phyloP scores from a whole-genome alignment of 2,888 invertebrate genomes.

The Heliconius erato region DNA sequence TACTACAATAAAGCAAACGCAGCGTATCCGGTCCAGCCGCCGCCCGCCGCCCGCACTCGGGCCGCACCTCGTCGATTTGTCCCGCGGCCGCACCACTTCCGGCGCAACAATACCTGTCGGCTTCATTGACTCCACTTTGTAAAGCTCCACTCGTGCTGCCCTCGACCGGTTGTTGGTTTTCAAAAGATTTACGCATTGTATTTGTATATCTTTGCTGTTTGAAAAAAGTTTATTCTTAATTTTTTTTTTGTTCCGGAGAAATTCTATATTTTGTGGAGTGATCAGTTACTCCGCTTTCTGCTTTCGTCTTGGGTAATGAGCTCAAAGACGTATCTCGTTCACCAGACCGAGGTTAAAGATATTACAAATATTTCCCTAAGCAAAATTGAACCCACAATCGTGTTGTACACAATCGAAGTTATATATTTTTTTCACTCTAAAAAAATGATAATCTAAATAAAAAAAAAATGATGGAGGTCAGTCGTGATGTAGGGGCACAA shows the following conservation, averaged over 20 bases:
- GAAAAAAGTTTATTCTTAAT: background rate
- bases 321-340: too few species aligned
- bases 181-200: background rate
- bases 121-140: constrained; percentile 36
- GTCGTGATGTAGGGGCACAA: too few species aligned
- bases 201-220: background rate
- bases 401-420: too few species aligned
- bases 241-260: background rate
- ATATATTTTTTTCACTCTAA: too few species aligned
- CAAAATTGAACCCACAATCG: too few species aligned
- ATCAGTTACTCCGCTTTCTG: background rate
- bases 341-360: too few species aligned
- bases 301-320: background rate
- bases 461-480: too few species aligned
- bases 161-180: constrained; percentile 5
- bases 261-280: background rate
- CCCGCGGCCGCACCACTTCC: constrained; percentile 54
- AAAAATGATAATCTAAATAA: too few species aligned
- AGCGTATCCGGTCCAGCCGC: constrained; percentile 53
- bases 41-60: too few species aligned
- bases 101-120: constrained; percentile 47
- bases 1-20: background rate
- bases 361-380: too few species aligned
- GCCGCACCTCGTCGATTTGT: constrained; percentile 54
- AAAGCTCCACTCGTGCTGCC: constrained; percentile 29